Evolutionary conservation across 2,888 invertebrate species (phyloP).

Genomic region (Seira musarum): DNA sequence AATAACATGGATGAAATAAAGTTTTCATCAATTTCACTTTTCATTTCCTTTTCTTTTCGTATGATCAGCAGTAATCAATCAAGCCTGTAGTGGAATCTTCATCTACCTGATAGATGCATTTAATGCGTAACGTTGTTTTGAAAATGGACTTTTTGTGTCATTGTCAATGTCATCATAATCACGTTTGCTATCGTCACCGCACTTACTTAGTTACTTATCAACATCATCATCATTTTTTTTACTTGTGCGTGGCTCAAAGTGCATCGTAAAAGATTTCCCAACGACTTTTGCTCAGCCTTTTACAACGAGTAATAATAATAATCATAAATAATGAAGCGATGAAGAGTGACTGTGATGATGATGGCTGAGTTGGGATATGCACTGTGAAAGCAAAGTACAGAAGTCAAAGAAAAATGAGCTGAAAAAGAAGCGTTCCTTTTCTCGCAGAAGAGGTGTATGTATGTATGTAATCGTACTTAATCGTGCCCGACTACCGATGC

Average conservation of each 20-base stretch:
- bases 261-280: not conserved
- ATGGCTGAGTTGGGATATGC: not conserved
- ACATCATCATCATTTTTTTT: not conserved
- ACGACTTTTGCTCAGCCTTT: slow-evolving; percentile 2
- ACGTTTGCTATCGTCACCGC: not conserved
- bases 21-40: slow-evolving; percentile 12
- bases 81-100: too few relatives aligned
- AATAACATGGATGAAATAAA: too few relatives aligned
- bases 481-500: slow-evolving; percentile 5
- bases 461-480: too few relatives aligned
- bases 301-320: too few relatives aligned
- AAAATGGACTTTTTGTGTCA: slow-evolving; percentile 16
- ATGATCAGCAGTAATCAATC: not conserved
- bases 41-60: slow-evolving; percentile 5
- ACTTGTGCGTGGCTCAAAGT: not conserved
- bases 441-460: too few relatives aligned
- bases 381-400: not conserved
- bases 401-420: slow-evolving; percentile 8
- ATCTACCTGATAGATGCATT: too few relatives aligned
- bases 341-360: too few relatives aligned
- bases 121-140: not conserved
- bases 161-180: slow-evolving; percentile 16
- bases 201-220: not conserved
- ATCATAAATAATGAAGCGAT: too few relatives aligned
- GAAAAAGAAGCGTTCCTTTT: too few relatives aligned